Evolutionary conservation across 2,888 invertebrate species (phyloP).

Genomic region (Zygothrica quintamaculata): DNA sequence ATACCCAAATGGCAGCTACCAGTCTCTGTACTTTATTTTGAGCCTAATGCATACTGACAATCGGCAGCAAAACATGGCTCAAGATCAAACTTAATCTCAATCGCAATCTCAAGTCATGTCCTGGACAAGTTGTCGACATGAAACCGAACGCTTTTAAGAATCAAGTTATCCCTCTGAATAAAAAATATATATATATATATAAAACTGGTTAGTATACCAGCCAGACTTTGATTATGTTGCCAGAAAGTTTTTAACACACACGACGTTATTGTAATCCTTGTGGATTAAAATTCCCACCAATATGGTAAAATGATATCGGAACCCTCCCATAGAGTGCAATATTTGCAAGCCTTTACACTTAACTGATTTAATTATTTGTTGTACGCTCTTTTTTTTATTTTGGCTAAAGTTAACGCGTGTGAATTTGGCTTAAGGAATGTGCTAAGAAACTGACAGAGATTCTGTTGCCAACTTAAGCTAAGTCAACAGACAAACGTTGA

Average conservation of each 20-base stretch:
- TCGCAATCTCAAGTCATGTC: constrained; percentile 50
- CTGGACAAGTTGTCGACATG: constrained; percentile 65
- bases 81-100: constrained; percentile 16
- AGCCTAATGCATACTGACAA: constrained; percentile 72
- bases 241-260: constrained; percentile 65
- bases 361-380: constrained; percentile 69
- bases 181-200: constrained; percentile 11
- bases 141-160: constrained; percentile 63
- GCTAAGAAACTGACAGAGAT: neutral
- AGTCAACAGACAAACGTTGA: constrained; percentile 1
- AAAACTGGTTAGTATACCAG: constrained; percentile 53
- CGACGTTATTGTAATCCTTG: constrained; percentile 55
- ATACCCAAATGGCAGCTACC: constrained; percentile 45
- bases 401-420: constrained; percentile 40
- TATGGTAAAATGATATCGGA: constrained; percentile 66
- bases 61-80: constrained; percentile 75
- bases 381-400: constrained; percentile 13
- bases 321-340: constrained; percentile 55
- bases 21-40: constrained; percentile 25
- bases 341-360: constrained; percentile 81
- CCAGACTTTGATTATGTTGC: constrained; percentile 63
- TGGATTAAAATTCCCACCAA: constrained; percentile 76
- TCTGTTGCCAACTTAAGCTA: constrained; percentile 24
- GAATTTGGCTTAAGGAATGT: constrained; percentile 38
- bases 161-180: no score